These are phyloP conservation scores for Coreoperca whiteheadi DNA, from an alignment of 2,113 vertebrate genomes.

Conservation along the genomic window DNA sequence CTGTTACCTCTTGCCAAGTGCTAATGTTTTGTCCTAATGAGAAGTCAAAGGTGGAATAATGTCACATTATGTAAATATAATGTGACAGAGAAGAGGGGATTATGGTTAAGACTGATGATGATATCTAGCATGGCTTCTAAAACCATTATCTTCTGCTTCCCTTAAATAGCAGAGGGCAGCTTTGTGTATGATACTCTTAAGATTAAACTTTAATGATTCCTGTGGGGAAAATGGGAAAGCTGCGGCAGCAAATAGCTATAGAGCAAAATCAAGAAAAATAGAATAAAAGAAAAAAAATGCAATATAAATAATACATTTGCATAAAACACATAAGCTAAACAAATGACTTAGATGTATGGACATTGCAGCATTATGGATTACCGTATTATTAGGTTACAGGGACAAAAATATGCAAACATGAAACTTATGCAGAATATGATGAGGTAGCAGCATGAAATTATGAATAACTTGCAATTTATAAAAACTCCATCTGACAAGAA, in stretches of 20 bases:
- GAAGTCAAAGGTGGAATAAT: conserved; percentile 72
- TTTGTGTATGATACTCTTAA: conserved; percentile 65
- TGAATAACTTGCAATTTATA: neutral
- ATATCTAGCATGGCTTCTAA: conserved; percentile 55
- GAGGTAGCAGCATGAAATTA: neutral
- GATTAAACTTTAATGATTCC: conserved; percentile 76
- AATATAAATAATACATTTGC: conserved; percentile 30
- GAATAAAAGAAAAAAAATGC: conserved; percentile 22
- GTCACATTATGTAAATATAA: conserved; percentile 73
- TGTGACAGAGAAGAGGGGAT: conserved; percentile 67
- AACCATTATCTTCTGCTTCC: conserved; percentile 55
- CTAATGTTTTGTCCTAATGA: conserved; percentile 65
- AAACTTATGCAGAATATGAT: neutral
- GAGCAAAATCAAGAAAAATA: conserved; percentile 41
- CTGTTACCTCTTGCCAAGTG: conserved; percentile 55
- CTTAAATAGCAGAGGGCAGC: conserved; percentile 65
- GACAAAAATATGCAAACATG: neutral
- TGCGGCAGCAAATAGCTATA: conserved; percentile 41
- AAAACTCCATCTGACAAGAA: neutral
- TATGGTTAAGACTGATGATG: conserved; percentile 62
- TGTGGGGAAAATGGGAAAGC: conserved; percentile 34
- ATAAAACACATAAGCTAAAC: conserved; percentile 17
- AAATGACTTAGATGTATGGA: neutral
- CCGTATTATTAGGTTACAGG: neutral
- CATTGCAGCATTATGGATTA: neutral